Percentiles rank a stretch among this genome's conserved stretches.
phyloP scores from a whole-genome alignment of 2,888 invertebrate species.

The Stenodera caucasica region DNA sequence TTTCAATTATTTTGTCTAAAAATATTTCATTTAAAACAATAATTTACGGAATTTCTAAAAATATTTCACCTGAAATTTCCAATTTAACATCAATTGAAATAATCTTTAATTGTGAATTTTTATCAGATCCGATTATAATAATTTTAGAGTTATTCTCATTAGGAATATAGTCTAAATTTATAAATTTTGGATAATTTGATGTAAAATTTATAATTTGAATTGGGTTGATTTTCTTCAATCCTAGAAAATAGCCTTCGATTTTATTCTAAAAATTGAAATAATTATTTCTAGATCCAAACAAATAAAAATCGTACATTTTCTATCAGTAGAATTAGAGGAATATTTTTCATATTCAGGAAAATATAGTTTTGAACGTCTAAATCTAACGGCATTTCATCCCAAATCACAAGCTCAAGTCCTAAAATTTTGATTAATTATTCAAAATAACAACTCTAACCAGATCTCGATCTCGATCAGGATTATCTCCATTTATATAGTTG shows the following conservation, averaged over 20 bases:
- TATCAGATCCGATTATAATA: background rate
- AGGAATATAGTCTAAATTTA: background rate
- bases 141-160: background rate
- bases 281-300: background rate
- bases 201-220: background rate
- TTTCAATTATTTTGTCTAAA: background rate
- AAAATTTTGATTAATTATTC: constrained; percentile 14
- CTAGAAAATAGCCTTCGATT: background rate
- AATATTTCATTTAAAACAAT: background rate
- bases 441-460: too few species aligned
- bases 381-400: constrained; percentile 29
- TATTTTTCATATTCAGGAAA: background rate
- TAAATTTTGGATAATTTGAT: background rate
- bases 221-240: background rate
- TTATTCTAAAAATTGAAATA: background rate
- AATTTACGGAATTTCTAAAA: background rate
- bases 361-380: constrained; percentile 26
- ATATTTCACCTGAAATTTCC: background rate
- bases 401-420: constrained; percentile 35
- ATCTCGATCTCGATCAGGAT: too few species aligned
- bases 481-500: too few species aligned
- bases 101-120: background rate
- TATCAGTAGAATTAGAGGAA: background rate
- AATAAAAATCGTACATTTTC: background rate
- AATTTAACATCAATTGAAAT: background rate